A percentile compares a stretch with the other conserved stretches of the same genome.
These are phyloP conservation scores for Lethrus apterus DNA, from an alignment of 1,140 invertebrate genomes.

Conservation along the genomic window DNA sequence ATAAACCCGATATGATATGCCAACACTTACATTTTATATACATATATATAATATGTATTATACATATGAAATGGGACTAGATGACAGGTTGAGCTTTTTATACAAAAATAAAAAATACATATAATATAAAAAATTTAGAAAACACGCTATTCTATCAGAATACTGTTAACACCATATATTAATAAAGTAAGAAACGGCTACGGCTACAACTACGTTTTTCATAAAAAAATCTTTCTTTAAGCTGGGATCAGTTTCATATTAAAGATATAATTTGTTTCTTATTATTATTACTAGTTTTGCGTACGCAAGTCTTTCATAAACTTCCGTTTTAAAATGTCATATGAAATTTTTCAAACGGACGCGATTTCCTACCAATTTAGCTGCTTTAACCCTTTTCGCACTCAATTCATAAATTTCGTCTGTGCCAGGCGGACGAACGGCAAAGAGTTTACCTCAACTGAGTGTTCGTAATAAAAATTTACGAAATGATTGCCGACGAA, in stretches of 20 bases:
- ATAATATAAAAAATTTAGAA: conserved; percentile 43
- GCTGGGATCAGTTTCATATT: conserved; percentile 28
- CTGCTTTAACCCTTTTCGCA: no score
- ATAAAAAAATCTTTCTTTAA: conserved; percentile 36
- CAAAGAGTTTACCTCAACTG: no score
- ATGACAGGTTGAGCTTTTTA: conserved; percentile 42
- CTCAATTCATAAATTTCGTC: no score
- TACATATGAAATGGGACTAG: conserved; percentile 35
- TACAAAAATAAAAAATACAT: conserved; percentile 45
- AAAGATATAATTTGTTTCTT: no score
- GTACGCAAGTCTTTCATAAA: no score
- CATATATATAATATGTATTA: conserved; percentile 5
- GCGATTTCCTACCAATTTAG: no score
- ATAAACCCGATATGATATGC: conserved; percentile 35
- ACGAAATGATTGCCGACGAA: no score
- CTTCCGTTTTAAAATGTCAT: no score
- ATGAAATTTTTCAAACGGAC: no score
- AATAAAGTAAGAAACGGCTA: conserved; percentile 41
- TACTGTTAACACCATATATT: conserved; percentile 42
- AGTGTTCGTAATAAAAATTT: no score
- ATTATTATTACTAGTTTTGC: no score
- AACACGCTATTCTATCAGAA: conserved; percentile 40
- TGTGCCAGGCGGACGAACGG: no score
- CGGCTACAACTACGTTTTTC: conserved; percentile 31
- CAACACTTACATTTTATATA: conserved; percentile 18